phyloP scores from a whole-genome alignment of 2,888 invertebrate species.

The Rhogogaster chlorosoma region DNA sequence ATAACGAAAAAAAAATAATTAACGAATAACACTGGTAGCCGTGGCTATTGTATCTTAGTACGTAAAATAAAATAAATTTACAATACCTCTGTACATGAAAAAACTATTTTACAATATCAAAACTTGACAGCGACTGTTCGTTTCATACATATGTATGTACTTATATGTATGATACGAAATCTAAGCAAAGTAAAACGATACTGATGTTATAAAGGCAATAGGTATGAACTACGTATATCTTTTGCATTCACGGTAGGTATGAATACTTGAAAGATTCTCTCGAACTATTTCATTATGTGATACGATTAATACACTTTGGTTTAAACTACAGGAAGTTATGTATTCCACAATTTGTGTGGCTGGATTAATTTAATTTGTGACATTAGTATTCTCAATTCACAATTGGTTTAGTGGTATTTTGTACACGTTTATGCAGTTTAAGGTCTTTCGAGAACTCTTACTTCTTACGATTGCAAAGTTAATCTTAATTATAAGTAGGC shows the following conservation, averaged over 20 bases:
- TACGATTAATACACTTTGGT: not conserved
- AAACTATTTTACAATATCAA: constrained; percentile 8
- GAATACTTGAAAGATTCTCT: not conserved
- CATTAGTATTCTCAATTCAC: not conserved
- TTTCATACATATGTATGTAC: not conserved
- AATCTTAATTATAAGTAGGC: not conserved
- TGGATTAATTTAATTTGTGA: not conserved
- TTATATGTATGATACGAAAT: not conserved
- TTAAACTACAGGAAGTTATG: not conserved
- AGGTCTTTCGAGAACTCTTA: not conserved
- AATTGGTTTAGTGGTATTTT: not conserved
- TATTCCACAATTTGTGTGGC: not conserved
- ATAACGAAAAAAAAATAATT: no score
- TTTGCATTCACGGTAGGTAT: not conserved
- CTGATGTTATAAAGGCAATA: not conserved
- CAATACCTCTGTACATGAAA: constrained; percentile 2
- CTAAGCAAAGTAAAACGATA: not conserved
- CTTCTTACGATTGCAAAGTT: not conserved
- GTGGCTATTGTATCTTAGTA: not conserved
- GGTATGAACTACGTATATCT: not conserved
- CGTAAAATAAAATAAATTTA: not conserved
- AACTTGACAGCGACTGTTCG: not conserved
- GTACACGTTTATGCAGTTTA: not conserved
- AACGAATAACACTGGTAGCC: not conserved
- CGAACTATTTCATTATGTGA: not conserved